Percentiles rank a stretch among this genome's conserved stretches.
These are phyloP conservation scores for Acronicta psi DNA, from an alignment of 2,888 invertebrate species.

Conservation along the genomic window DNA sequence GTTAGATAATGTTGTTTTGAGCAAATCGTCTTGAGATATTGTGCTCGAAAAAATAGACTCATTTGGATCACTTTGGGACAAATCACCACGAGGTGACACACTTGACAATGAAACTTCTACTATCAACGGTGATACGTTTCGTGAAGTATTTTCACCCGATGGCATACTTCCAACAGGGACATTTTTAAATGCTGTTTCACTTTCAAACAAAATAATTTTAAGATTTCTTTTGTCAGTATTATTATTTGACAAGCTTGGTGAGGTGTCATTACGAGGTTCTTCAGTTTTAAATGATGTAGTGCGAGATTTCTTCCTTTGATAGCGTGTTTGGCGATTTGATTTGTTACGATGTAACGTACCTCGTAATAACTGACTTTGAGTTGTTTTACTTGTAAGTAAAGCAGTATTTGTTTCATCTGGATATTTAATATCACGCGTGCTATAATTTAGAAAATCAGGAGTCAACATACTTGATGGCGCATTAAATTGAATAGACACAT, in stretches of 20 bases:
- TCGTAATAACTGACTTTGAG: background rate
- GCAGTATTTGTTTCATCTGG: background rate
- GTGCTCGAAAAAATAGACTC: background rate
- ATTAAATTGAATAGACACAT: background rate
- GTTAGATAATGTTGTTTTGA: too few relatives aligned
- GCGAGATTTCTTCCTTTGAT: background rate
- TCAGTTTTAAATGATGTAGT: too few relatives aligned
- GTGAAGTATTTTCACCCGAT: background rate
- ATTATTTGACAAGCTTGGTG: background rate
- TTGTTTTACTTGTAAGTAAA: background rate
- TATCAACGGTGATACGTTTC: too few relatives aligned
- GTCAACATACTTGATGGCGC: background rate
- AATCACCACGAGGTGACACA: too few relatives aligned
- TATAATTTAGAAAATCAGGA: background rate
- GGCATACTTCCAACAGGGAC: background rate
- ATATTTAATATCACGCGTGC: background rate
- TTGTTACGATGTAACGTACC: background rate
- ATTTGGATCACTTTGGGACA: background rate
- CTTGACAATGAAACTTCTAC: too few relatives aligned
- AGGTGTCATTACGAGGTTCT: background rate
- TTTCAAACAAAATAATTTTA: background rate
- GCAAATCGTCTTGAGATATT: background rate
- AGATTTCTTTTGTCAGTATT: background rate
- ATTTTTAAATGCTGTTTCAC: background rate
- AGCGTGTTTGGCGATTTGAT: background rate